A percentile compares a stretch with the other conserved stretches of the same genome.
phyloP scores from a whole-genome alignment of 2,797 vertebrate genomes.

The Percopsis omiscomaycus region DNA sequence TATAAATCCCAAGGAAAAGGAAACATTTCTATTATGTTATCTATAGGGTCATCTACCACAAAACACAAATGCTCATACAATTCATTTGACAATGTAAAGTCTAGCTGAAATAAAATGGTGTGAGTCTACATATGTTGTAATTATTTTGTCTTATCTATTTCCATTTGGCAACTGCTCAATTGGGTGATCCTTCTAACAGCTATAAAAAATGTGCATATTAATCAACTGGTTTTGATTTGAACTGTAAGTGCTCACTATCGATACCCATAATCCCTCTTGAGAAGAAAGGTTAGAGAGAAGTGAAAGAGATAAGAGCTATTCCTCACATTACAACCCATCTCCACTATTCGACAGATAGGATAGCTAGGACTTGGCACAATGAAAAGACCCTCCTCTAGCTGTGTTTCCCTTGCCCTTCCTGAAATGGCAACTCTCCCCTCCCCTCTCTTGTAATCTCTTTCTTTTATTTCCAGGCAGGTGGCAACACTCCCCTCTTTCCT shows the following conservation, averaged over 20 bases:
- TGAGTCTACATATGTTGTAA: conserved; percentile 40
- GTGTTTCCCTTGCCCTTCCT: conserved; percentile 36
- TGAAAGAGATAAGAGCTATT: conserved; percentile 52
- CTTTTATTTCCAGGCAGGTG: conserved; percentile 34
- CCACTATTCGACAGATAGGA: conserved; percentile 47
- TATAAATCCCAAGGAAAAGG: conserved; percentile 16
- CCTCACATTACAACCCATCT: conserved; percentile 55
- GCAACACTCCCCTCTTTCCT: conserved; percentile 15
- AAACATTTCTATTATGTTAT: conserved; percentile 37
- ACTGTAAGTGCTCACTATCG: conserved; percentile 20
- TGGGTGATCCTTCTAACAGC: conserved; percentile 38
- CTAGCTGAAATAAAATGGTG: conserved; percentile 48
- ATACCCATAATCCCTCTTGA: conserved; percentile 33
- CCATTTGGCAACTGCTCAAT: conserved; percentile 68
- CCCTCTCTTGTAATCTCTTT: conserved; percentile 30
- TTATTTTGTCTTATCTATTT: conserved; percentile 52
- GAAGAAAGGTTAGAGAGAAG: conserved; percentile 50
- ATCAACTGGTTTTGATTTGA: conserved; percentile 33
- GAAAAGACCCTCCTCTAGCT: conserved; percentile 57
- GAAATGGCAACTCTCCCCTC: conserved; percentile 39
- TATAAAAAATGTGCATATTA: conserved; percentile 51
- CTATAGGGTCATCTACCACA: conserved; percentile 52
- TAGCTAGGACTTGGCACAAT: conserved; percentile 71
- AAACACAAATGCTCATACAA: conserved; percentile 45
- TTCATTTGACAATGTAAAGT: conserved; percentile 37